Conservation (phyloP, 2,113 vertebrate species). For the Anarrhichthys ocellatus region DNA sequence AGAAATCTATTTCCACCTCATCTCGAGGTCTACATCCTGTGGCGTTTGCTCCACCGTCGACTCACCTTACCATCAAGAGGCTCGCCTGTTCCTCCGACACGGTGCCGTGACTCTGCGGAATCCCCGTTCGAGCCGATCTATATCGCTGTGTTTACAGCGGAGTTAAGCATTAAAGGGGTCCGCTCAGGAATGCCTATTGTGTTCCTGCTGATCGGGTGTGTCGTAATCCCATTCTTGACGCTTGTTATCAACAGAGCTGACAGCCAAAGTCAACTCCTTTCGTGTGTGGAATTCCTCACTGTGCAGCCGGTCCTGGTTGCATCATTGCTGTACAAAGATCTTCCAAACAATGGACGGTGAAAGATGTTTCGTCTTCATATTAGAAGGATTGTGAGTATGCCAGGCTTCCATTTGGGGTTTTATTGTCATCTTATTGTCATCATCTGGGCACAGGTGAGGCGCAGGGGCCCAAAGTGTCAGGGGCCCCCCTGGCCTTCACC, state of each 20-base stretch:
- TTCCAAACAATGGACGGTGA: slow-evolving; percentile 24
- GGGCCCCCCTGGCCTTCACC: too few relatives aligned
- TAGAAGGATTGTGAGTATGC: slow-evolving; percentile 40
- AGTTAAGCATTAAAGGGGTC: slow-evolving; percentile 57
- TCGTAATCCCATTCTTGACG: slow-evolving; percentile 26
- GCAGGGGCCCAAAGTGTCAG: neutral
- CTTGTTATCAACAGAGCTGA: slow-evolving; percentile 47
- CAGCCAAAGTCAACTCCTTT: slow-evolving; percentile 68
- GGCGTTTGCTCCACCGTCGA: neutral
- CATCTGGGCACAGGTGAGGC: too few relatives aligned
- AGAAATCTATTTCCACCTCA: slow-evolving; percentile 32
- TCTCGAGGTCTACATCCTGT: slow-evolving; percentile 22
- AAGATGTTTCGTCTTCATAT: slow-evolving; percentile 10
- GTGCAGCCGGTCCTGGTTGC: slow-evolving; percentile 11
- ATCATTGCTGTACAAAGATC: slow-evolving; percentile 31
- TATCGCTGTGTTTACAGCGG: slow-evolving; percentile 30
- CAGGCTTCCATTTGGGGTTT: slow-evolving; percentile 15
- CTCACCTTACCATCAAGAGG: slow-evolving; percentile 12
- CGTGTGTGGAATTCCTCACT: slow-evolving; percentile 55
- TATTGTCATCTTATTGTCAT: slow-evolving; percentile 29
- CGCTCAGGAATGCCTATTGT: slow-evolving; percentile 53
- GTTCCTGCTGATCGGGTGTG: slow-evolving; percentile 27
- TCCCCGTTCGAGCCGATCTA: slow-evolving; percentile 7
- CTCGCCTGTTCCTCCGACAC: neutral
- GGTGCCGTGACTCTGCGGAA: neutral